Evolutionary conservation across 2,888 invertebrate species (phyloP), one percentile per base, ranked within the genome.

Genomic region (Lepidocyrtoides sp.): DNA sequence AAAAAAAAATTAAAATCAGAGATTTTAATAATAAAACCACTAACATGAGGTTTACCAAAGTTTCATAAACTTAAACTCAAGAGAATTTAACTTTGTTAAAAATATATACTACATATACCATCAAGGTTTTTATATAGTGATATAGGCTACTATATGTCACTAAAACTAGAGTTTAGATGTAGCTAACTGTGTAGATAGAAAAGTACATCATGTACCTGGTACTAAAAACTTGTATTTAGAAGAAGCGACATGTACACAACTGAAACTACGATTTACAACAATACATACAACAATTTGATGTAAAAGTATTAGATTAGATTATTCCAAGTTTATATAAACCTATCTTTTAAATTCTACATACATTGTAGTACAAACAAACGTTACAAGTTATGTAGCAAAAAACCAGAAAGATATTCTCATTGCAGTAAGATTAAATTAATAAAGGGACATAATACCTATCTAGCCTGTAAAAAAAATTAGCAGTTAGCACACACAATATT

Each of bases 341-440:
- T 77, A 77, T 77, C n/a, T 26, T 77, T 77, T 36, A 41, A 41
- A 83, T 51, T 26, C 60, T 84, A 69, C 84, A 82, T 60, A 57
- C 36, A 66, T 17, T 84, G 85, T 85, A 85, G 85, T 85, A 85
- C 85, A 85, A 85, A 82, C 51, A n/a, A 81, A 81, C 51, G 54
- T 77, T 77, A 77, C 77, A 77, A 77, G 44, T 75, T 10, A 26
- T 29, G 77, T 51, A 75, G 75, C 14, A n/a, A 29, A 75, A 77
- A 54, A 51, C 48, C 54, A 48, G 23, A 51, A 51, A 32, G 48
- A 51, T 54, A 51, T 77, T 77, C 51, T 29, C 14, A 51, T 48
- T 29, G 23, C 8, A 8, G 51, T 54, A 77, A 77, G 23, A 23
- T 48, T 48, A 5, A 75, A 12, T 75, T 36, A 23, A 20, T 20